A percentile compares a stretch with the other conserved stretches of the same genome.
phyloP scores from a whole-genome alignment of 2,113 vertebrate genomes.

The Circaetus gallicus region DNA sequence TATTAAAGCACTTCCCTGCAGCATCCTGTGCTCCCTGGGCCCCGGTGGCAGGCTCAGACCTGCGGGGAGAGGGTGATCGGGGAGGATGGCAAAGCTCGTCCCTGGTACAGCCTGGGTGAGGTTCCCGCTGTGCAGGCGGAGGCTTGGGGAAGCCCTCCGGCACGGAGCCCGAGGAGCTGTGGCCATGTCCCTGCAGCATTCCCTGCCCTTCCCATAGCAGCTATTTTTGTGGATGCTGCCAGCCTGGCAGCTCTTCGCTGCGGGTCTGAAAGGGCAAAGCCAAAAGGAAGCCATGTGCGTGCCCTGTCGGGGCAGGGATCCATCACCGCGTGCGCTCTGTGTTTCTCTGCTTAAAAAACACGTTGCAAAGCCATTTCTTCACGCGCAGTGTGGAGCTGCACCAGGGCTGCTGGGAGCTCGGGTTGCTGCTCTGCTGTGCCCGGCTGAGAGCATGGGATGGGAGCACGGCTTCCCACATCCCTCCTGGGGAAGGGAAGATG shows the following conservation, averaged over 20 bases:
- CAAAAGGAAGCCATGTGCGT: rapidly evolving
- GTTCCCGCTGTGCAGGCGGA: background rate
- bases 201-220: background rate
- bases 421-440: background rate
- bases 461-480: background rate
- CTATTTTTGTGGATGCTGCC: background rate
- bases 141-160: background rate
- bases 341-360: rapidly evolving
- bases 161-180: rapidly evolving
- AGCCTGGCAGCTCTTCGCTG: rapidly evolving
- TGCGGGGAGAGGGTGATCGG: rapidly evolving
- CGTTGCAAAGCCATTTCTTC: background rate
- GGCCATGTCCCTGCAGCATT: rapidly evolving
- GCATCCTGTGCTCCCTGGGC: background rate
- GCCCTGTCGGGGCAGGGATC: rapidly evolving
- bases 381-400: rapidly evolving
- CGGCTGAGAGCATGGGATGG: background rate
- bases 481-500: background rate
- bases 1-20: background rate
- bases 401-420: background rate
- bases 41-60: background rate
- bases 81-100: background rate
- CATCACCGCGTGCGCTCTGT: rapidly evolving
- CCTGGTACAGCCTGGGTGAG: background rate
- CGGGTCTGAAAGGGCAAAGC: background rate